Evolutionary conservation across 2,888 invertebrate genomes (phyloP).

Genomic region (Cryptus armator): DNA sequence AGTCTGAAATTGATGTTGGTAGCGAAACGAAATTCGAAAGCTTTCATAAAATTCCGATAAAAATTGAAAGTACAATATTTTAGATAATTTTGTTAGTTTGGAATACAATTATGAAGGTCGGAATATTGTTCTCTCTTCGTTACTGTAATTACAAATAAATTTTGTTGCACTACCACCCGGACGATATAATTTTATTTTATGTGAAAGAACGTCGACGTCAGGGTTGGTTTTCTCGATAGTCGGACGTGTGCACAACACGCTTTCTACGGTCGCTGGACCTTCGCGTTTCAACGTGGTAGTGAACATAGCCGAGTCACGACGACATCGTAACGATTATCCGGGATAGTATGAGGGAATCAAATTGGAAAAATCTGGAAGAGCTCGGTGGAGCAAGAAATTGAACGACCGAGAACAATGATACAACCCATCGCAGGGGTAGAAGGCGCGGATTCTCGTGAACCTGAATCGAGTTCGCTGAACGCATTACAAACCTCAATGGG

Average conservation of each 20-base stretch:
- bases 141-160: neutral
- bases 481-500: slow-evolving; percentile 8
- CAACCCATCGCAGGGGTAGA: neutral
- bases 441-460: neutral
- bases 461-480: neutral
- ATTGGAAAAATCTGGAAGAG: slow-evolving; percentile 31
- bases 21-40: neutral
- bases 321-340: slow-evolving; percentile 16
- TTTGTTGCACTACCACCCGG: neutral
- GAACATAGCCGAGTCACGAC: neutral
- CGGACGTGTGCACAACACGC: neutral
- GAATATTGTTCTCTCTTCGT: no score
- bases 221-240: neutral
- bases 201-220: neutral
- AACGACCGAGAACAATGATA: neutral
- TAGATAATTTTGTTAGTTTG: neutral
- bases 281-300: neutral
- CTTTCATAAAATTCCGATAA: neutral
- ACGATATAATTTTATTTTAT: slow-evolving; percentile 7
- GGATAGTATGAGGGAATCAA: neutral
- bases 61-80: neutral
- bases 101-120: neutral
- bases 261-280: neutral
- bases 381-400: slow-evolving; percentile 25
- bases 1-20: neutral